Evolutionary conservation across 2,113 vertebrate species (phyloP).

Genomic region (Gopherus evgoodei): DNA sequence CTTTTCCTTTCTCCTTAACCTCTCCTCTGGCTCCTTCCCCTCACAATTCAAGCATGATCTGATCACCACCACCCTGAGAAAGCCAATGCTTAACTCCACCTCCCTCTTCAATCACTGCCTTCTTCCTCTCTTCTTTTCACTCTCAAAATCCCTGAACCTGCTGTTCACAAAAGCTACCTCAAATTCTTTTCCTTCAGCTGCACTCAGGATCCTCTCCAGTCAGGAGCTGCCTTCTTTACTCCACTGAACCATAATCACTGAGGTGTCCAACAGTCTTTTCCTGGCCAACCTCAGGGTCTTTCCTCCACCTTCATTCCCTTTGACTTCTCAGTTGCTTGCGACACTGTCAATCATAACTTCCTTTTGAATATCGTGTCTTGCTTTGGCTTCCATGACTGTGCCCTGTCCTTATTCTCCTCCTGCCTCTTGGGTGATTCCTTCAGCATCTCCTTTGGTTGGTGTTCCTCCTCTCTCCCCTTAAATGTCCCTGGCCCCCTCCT

Average conservation of each 20-base stretch:
- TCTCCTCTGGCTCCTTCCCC: too few species aligned
- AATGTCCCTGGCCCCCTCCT: background rate
- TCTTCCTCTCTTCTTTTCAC: background rate
- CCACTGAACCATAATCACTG: background rate
- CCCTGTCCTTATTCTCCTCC: background rate
- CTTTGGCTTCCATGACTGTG: background rate
- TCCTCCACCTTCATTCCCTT: background rate
- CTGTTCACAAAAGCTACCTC: background rate
- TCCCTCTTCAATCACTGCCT: background rate
- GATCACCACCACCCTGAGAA: background rate
- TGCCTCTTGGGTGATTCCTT: background rate
- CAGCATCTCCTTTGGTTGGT: background rate
- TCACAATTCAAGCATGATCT: background rate
- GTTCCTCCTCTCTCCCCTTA: background rate
- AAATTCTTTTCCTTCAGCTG: background rate
- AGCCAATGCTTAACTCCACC: background rate
- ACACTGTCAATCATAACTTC: background rate
- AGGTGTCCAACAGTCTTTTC: background rate
- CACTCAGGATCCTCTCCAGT: background rate
- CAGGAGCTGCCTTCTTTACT: background rate
- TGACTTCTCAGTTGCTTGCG: background rate
- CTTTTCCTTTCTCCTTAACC: background rate
- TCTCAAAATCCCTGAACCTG: background rate
- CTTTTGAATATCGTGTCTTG: background rate
- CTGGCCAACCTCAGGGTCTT: background rate